These are phyloP conservation scores for Zapus hudsonius DNA, from an alignment of 2,113 vertebrate species.

Conservation along the genomic window DNA sequence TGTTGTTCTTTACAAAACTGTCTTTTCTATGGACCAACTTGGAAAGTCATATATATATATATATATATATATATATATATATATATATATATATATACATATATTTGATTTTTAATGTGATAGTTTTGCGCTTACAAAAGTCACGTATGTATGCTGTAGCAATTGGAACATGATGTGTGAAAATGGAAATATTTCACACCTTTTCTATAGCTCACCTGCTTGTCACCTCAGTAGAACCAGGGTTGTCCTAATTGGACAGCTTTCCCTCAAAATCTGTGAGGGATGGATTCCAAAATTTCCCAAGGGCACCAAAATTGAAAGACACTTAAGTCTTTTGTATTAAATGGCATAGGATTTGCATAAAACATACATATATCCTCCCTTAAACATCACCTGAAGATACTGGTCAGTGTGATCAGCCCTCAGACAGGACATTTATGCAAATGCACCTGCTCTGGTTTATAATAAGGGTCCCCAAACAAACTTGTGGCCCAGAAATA, in stretches of 20 bases:
- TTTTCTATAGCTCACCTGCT: not conserved
- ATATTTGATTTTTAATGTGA: not conserved
- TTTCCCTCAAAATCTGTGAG: not conserved
- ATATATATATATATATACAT: no score
- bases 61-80: no score
- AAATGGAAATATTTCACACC: not conserved
- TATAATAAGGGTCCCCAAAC: not conserved
- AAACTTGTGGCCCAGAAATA: not conserved
- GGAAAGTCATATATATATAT: not conserved
- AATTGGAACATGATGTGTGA: not conserved
- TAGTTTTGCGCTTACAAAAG: slow-evolving; percentile 23
- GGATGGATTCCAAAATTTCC: not conserved
- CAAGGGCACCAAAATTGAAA: not conserved
- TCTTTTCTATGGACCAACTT: not conserved
- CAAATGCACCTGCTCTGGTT: not conserved
- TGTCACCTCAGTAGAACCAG: not conserved
- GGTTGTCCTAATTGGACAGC: not conserved
- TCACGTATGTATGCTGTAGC: not conserved
- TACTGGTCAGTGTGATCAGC: not conserved
- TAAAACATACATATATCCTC: not conserved
- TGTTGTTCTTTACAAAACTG: not conserved
- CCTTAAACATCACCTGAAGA: not conserved
- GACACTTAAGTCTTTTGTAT: not conserved
- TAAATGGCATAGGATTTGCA: not conserved
- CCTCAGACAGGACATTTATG: not conserved